Percentiles rank a stretch among this genome's conserved stretches.
phyloP scores from a whole-genome alignment of 1,140 invertebrate genomes.

The Drosophila repletoides region DNA sequence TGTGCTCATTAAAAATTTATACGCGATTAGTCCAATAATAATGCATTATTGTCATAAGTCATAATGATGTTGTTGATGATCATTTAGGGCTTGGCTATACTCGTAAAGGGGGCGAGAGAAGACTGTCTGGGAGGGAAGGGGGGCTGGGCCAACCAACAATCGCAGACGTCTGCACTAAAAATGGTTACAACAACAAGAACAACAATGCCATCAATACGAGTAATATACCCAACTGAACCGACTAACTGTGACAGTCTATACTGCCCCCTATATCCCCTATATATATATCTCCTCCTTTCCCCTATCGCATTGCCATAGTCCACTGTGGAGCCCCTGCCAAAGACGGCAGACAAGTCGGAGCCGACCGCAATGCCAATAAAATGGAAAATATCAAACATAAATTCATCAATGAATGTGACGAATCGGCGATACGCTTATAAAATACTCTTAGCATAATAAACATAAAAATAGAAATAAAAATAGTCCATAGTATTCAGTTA shows the following conservation, averaged over 20 bases:
- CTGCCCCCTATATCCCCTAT: background rate
- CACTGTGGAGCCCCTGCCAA: constrained; percentile 4
- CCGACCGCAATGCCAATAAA: constrained; percentile 51
- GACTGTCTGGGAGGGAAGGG: constrained; percentile 10
- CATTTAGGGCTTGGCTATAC: background rate
- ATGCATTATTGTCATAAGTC: background rate
- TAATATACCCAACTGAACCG: constrained; percentile 14
- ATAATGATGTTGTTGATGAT: constrained; percentile 2
- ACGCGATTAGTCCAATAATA: background rate
- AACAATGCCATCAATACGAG: constrained; percentile 11
- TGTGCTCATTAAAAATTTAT: constrained; percentile 2
- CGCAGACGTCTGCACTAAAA: constrained; percentile 34
- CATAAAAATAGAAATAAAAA: too few relatives aligned
- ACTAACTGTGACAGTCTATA: constrained; percentile 24
- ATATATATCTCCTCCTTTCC: background rate
- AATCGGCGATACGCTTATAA: background rate
- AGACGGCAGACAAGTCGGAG: constrained; percentile 65
- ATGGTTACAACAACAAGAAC: constrained; percentile 20
- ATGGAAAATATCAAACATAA: constrained; percentile 27
- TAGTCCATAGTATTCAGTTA: too few relatives aligned
- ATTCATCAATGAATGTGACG: constrained; percentile 12
- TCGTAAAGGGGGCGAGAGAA: background rate
- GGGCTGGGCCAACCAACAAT: constrained; percentile 31
- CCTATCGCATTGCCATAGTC: background rate
- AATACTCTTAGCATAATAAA: background rate